A percentile compares a stretch with the other conserved stretches of the same genome.
These are phyloP conservation scores for Drosophila melanica DNA, from an alignment of 1,140 invertebrate genomes.

Conservation along the genomic window DNA sequence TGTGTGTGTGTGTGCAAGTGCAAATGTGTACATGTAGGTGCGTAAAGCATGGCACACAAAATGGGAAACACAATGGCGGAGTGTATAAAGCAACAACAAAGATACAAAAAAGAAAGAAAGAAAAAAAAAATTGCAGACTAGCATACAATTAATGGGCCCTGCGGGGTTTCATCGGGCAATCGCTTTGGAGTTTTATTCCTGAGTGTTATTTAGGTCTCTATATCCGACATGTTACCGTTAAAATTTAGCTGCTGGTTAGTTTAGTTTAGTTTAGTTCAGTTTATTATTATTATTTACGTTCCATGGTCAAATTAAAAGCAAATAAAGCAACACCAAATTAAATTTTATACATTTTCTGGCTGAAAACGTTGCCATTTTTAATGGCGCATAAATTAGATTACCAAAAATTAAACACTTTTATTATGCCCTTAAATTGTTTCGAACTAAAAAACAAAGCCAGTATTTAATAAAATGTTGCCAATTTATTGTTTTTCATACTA, in stretches of 20 bases:
- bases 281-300: slow-evolving; percentile 17
- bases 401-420: too few species aligned
- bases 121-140: slow-evolving; percentile 53
- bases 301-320: not conserved
- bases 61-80: slow-evolving; percentile 47
- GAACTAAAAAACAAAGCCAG: too few species aligned
- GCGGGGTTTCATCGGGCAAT: slow-evolving; percentile 69
- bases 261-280: too few species aligned
- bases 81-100: slow-evolving; percentile 34
- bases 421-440: too few species aligned
- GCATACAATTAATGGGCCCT: slow-evolving; percentile 79
- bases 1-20: slow-evolving; percentile 22
- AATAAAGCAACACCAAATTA: not conserved
- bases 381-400: too few species aligned
- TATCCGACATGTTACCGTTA: slow-evolving; percentile 15
- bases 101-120: not conserved
- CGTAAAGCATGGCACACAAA: slow-evolving; percentile 30
- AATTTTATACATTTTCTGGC: too few species aligned
- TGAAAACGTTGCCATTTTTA: too few species aligned
- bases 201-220: slow-evolving; percentile 26
- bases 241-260: slow-evolving; percentile 10
- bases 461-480: too few species aligned
- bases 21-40: slow-evolving; percentile 19
- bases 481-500: too few species aligned
- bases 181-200: slow-evolving; percentile 52